phyloP scores from a whole-genome alignment of 2,113 vertebrate genomes.

The Lucifuga dentata region DNA sequence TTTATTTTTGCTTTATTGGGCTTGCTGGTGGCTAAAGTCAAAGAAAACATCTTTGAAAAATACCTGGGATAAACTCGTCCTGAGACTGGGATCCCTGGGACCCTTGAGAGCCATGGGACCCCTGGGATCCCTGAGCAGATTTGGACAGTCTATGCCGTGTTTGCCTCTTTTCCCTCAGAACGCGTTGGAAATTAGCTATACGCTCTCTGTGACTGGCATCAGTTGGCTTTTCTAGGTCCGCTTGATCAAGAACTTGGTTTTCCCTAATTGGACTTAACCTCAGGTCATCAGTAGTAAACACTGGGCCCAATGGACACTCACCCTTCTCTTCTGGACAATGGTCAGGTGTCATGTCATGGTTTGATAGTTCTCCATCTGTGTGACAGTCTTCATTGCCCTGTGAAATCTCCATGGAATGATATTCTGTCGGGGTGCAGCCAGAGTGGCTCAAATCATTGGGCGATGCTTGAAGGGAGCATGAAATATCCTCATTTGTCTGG shows the following conservation, averaged over 20 bases:
- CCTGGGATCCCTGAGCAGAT: constrained; percentile 86
- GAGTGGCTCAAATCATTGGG: constrained; percentile 42
- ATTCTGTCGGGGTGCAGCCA: constrained; percentile 48
- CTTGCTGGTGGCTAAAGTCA: constrained; percentile 1
- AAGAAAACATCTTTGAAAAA: constrained; percentile 51
- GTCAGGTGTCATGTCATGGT: constrained; percentile 48
- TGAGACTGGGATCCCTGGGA: constrained; percentile 84
- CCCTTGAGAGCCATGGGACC: constrained; percentile 83
- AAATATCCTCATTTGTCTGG: constrained; percentile 28
- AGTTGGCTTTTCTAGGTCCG: constrained; percentile 27
- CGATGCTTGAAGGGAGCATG: constrained; percentile 38
- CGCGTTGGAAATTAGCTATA: constrained; percentile 93
- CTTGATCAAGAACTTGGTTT: constrained; percentile 43
- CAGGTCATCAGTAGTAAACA: constrained; percentile 32
- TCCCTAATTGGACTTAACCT: constrained; percentile 68
- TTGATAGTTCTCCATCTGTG: constrained; percentile 53
- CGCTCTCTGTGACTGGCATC: constrained; percentile 90
- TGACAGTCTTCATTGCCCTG: constrained; percentile 42
- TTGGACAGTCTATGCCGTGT: constrained; percentile 87
- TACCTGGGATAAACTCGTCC: constrained; percentile 91
- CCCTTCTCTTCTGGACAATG: constrained; percentile 26
- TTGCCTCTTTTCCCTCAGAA: constrained; percentile 91
- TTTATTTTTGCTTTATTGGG: constrained; percentile 12
- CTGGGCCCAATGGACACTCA: constrained; percentile 13
- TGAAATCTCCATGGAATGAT: constrained; percentile 46